Evolutionary conservation across 2,113 vertebrate species (phyloP), one percentile per base, ranked within the genome.

Genomic region (Seriola quinqueradiata): DNA sequence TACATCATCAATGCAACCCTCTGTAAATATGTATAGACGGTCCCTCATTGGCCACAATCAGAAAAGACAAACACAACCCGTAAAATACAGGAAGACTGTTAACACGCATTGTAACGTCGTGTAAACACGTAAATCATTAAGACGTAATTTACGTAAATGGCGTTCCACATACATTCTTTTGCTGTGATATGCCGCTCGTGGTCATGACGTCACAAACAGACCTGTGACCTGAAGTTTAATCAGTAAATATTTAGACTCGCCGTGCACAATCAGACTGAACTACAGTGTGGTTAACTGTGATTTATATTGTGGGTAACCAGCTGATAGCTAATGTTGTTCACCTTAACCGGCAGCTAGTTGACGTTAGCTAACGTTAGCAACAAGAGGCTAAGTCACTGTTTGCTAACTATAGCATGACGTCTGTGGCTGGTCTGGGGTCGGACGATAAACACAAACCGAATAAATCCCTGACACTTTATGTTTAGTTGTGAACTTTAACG

Each of bases 321-420:
- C 73, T 81, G 83, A 77, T 8, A 28, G 44, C n/a, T 44, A 61
- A 70, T 36, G 71, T 28, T 66, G 71, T 28, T 66, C 13, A 14
- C 36, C 54, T 69, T 55, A 54, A 72, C 84, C 63, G 36, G 70
- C 50, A 58, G 83, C 60, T 79, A 75, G 77, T 71, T 55, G 59
- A 14, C 25, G 68, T 59, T 81, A 77, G 78, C 54, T 67, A 59
- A 44, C 19, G 21, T 57, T 77, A 74, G 76, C 70, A 32, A 1
- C 46, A 40, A 52, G 6, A 40, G n/a, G 65, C 66, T 80, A 80
- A 40, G 12, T 23, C 50, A 74, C 44, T 60, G 57, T 5, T 2
- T 3, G 42, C 5, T 66, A 58, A 21, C 21, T 32, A 40, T 13
- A 52, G 19, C 28, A 8, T 17, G 7, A 1, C 4, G 42, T 21